Evolutionary conservation across 2,888 invertebrate species (phyloP).

Genomic region (Amphipoea oculea): DNA sequence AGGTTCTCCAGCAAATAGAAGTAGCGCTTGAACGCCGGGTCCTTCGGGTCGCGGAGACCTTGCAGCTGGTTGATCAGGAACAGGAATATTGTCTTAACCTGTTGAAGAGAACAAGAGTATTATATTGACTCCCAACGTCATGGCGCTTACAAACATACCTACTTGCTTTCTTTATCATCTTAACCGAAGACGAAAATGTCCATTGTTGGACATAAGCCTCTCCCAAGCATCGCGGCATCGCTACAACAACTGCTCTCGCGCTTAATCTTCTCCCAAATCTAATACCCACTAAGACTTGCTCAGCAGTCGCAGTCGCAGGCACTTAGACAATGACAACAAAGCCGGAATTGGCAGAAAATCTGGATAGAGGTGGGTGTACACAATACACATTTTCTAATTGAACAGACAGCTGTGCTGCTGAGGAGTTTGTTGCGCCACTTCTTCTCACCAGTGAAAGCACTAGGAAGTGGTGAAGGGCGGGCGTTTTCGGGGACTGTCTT

Average conservation of each 20-base stretch:
- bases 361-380: not conserved
- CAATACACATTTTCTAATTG: not conserved
- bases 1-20: constrained; percentile 99
- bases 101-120: constrained; percentile 35
- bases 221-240: not conserved
- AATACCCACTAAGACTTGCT: not conserved
- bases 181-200: not conserved
- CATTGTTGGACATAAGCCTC: not conserved
- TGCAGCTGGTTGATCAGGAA: constrained; percentile 98
- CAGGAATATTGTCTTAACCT: constrained; percentile 95
- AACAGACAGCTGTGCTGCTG: too few relatives aligned
- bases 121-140: not conserved
- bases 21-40: constrained; percentile 99
- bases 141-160: not conserved
- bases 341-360: not conserved
- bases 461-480: too few relatives aligned
- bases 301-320: not conserved
- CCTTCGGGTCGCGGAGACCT: constrained; percentile 98
- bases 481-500: too few relatives aligned
- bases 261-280: not conserved
- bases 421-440: too few relatives aligned
- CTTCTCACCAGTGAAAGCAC: too few relatives aligned
- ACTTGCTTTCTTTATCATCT: not conserved
- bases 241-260: not conserved
- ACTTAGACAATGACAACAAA: not conserved